These are phyloP conservation scores for Bombus polaris DNA, from an alignment of 1,140 invertebrate genomes.

Conservation along the genomic window DNA sequence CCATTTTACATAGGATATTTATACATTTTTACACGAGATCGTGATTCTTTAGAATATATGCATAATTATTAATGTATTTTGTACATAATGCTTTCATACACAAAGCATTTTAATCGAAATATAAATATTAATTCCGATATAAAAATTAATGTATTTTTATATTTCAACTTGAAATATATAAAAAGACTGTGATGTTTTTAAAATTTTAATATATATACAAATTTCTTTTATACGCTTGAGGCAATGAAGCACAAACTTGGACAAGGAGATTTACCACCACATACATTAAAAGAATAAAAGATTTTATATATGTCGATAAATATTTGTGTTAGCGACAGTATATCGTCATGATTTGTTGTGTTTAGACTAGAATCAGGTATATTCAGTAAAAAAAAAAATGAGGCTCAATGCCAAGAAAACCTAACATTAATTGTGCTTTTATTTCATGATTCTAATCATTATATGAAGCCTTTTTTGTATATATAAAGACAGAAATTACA, in stretches of 20 bases:
- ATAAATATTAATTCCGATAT: not conserved
- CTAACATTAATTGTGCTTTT: slow-evolving; percentile 68
- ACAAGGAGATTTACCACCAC: slow-evolving; percentile 28
- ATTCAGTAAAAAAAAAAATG: slow-evolving; percentile 47
- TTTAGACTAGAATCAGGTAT: slow-evolving; percentile 68
- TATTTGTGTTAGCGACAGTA: slow-evolving; percentile 38
- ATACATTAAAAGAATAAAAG: slow-evolving; percentile 46
- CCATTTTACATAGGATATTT: slow-evolving; percentile 57
- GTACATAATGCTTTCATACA: slow-evolving; percentile 43
- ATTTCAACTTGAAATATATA: slow-evolving; percentile 37
- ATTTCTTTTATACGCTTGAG: slow-evolving; percentile 26
- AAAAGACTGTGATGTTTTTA: slow-evolving; percentile 23
- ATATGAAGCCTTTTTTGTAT: slow-evolving; percentile 51
- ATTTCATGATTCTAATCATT: slow-evolving; percentile 45
- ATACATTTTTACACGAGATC: slow-evolving; percentile 63
- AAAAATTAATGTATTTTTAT: slow-evolving; percentile 1
- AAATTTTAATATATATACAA: slow-evolving; percentile 40
- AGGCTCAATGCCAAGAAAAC: slow-evolving; percentile 47
- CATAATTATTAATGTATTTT: slow-evolving; percentile 42
- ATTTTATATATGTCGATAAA: slow-evolving; percentile 61
- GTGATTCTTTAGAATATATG: slow-evolving; percentile 51
- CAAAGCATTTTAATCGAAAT: slow-evolving; percentile 41
- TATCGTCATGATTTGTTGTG: slow-evolving; percentile 47
- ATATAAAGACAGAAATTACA: slow-evolving; percentile 76
- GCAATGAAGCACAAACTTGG: slow-evolving; percentile 36